These are phyloP conservation scores for Dusona sp. DNA, from an alignment of 2,888 invertebrate species.

Conservation along the genomic window DNA sequence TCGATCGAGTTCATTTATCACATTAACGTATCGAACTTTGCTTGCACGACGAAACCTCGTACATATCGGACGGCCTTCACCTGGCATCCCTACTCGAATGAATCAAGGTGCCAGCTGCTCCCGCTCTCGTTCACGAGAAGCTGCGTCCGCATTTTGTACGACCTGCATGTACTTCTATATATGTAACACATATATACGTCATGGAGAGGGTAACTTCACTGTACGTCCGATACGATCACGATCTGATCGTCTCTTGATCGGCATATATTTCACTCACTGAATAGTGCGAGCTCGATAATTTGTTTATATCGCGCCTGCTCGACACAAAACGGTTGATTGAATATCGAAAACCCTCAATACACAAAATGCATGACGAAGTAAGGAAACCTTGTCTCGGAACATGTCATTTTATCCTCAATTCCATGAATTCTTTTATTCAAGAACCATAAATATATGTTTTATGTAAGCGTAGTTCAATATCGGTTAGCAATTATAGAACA, in stretches of 20 bases:
- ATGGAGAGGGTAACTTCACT: constrained; percentile 21
- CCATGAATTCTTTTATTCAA: not conserved
- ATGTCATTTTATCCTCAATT: not conserved
- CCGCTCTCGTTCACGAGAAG: constrained; percentile 54
- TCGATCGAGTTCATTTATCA: constrained; percentile 37
- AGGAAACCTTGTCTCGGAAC: not conserved
- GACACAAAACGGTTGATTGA: constrained; percentile 43
- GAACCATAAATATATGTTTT: not conserved
- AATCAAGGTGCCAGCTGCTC: constrained; percentile 72
- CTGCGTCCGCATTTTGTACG: constrained; percentile 23
- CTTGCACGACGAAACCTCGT: constrained; percentile 6
- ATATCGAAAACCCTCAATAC: not conserved
- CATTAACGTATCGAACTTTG: constrained; percentile 26
- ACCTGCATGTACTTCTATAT: not conserved
- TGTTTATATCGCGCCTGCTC: constrained; percentile 44
- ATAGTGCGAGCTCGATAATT: constrained; percentile 48
- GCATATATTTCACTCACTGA: constrained; percentile 17
- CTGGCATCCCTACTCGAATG: constrained; percentile 68
- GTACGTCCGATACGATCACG: constrained; percentile 40
- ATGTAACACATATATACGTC: not conserved
- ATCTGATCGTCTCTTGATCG: constrained; percentile 23
- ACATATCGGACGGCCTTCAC: constrained; percentile 59
- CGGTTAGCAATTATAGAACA: not conserved
- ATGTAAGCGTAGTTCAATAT: too few species aligned
- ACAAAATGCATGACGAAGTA: not conserved